These are phyloP conservation scores for Bombus soroeensis DNA, from an alignment of 1,140 invertebrate genomes.

Conservation along the genomic window DNA sequence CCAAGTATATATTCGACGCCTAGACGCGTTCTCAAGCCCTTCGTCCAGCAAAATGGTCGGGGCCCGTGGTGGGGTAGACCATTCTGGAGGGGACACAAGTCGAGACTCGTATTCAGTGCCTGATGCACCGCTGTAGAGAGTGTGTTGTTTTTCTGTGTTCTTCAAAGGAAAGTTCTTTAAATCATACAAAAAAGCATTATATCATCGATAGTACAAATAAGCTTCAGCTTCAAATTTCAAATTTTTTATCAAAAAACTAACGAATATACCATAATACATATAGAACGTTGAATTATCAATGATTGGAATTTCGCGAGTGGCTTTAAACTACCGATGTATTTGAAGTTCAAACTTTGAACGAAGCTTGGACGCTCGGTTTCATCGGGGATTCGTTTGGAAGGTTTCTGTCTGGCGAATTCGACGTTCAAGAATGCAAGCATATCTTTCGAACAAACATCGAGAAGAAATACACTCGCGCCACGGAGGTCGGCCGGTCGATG, in stretches of 20 bases:
- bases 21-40: conserved; percentile 55
- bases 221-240: background rate
- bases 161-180: background rate
- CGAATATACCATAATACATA: too few relatives aligned
- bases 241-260: background rate
- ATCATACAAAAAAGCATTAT: background rate
- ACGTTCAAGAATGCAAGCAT: conserved; percentile 18
- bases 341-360: background rate
- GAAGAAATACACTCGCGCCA: background rate
- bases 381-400: background rate
- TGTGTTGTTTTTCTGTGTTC: conserved; percentile 27
- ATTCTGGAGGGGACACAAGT: conserved; percentile 36
- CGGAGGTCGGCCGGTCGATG: background rate
- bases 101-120: conserved; percentile 61
- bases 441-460: background rate
- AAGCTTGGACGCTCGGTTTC: background rate
- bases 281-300: background rate
- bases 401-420: background rate
- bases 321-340: background rate
- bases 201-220: background rate
- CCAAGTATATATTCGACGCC: conserved; percentile 24
- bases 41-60: conserved; percentile 41
- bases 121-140: conserved; percentile 61
- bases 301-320: too few relatives aligned
- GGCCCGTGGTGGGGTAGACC: background rate